A percentile compares a stretch with the other conserved stretches of the same genome.
These are phyloP conservation scores for Ceyx erithaca DNA, from an alignment of 2,797 vertebrate species.

Conservation along the genomic window DNA sequence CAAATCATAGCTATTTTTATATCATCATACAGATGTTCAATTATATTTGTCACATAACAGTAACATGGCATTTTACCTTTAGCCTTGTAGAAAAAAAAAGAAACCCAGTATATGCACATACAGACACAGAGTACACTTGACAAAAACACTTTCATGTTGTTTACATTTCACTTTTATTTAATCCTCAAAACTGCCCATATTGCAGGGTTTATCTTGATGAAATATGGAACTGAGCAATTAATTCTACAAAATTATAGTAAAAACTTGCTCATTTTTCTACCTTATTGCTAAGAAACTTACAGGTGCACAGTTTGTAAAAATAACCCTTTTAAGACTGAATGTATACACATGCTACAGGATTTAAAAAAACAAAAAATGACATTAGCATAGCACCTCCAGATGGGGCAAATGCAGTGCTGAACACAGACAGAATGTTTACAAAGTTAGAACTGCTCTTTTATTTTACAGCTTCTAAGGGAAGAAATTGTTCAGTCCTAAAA, in stretches of 20 bases:
- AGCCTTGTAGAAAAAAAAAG: constrained; percentile 19
- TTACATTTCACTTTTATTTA: constrained; percentile 91
- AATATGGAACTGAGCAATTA: constrained; percentile 93
- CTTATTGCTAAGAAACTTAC: constrained; percentile 98
- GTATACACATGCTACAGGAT: constrained; percentile 71
- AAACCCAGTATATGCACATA: constrained; percentile 40
- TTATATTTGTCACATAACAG: constrained; percentile 56
- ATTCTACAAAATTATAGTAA: constrained; percentile 92
- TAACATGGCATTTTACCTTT: constrained; percentile 53
- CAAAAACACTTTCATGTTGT: constrained; percentile 75
- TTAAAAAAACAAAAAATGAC: constrained; percentile 22
- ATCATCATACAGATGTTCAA: constrained; percentile 6
- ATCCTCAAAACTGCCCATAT: constrained; percentile 90
- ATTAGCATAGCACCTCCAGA: constrained; percentile 75
- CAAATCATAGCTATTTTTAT: not conserved
- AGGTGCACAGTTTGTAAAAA: constrained; percentile 94
- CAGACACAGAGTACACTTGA: constrained; percentile 73
- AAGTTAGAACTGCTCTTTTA: constrained; percentile 42
- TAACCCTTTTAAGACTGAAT: constrained; percentile 91
- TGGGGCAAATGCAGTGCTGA: constrained; percentile 73
- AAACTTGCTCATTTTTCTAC: constrained; percentile 90
- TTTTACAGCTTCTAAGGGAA: constrained; percentile 59
- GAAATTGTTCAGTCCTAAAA: constrained; percentile 78
- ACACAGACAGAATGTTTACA: constrained; percentile 63
- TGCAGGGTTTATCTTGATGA: constrained; percentile 89